Conservation (phyloP, 1,140 invertebrate genomes). For the Arctopsyche grandis region DNA sequence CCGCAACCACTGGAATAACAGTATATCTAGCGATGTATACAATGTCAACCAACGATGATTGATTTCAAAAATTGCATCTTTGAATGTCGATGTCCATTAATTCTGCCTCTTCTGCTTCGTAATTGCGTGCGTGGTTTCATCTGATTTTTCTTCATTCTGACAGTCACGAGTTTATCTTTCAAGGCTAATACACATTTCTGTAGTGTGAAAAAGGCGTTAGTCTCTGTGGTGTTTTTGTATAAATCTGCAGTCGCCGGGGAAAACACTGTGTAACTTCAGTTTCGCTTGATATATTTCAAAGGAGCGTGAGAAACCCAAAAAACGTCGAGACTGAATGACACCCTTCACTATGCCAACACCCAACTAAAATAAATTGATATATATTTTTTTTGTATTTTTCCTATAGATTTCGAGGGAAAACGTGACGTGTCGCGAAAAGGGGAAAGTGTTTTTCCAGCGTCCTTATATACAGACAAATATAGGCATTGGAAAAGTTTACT, state of each 20-base stretch:
- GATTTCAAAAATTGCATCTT: no score
- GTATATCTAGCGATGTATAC: no score
- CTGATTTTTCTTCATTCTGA: neutral
- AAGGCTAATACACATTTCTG: neutral
- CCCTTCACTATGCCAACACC: slow-evolving; percentile 26
- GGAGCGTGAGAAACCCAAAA: slow-evolving; percentile 11
- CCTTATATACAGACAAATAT: neutral
- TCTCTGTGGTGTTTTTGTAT: neutral
- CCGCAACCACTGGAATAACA: no score
- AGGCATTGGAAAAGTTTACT: neutral
- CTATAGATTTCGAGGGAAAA: slow-evolving; percentile 19
- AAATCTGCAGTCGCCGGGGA: neutral
- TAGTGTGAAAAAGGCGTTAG: neutral
- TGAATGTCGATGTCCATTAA: no score
- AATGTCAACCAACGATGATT: no score
- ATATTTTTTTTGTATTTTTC: slow-evolving; percentile 12
- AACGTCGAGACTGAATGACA: slow-evolving; percentile 30
- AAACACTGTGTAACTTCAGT: slow-evolving; percentile 1
- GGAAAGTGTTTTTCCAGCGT: neutral
- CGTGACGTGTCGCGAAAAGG: slow-evolving; percentile 7
- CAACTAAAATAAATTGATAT: slow-evolving; percentile 32
- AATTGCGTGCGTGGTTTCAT: neutral
- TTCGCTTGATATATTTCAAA: slow-evolving; percentile 26
- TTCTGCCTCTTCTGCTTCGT: no score
- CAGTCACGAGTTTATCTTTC: neutral